These are phyloP conservation scores for Phalloptychus januarius DNA, from an alignment of 2,797 vertebrate species.

Conservation along the genomic window DNA sequence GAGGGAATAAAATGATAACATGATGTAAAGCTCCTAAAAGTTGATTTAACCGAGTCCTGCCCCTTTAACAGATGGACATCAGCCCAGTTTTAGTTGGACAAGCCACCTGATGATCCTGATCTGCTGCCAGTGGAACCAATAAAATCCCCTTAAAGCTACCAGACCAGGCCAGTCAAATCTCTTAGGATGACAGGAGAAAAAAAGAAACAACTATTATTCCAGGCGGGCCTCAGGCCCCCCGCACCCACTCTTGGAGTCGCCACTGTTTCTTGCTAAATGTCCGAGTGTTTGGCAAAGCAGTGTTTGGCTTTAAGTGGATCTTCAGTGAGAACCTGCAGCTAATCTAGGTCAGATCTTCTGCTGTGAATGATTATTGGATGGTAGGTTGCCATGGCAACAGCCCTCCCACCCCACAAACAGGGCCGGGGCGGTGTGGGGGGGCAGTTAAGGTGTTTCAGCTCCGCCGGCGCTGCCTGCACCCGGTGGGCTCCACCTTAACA, in stretches of 20 bases:
- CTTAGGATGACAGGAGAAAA: no score
- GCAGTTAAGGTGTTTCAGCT: conserved; percentile 66
- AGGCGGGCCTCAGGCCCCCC: no score
- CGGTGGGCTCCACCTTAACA: conserved; percentile 81
- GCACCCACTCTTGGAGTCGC: no score
- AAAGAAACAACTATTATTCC: no score
- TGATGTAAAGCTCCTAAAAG: no score
- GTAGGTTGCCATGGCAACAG: conserved; percentile 64
- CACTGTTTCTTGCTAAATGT: not conserved
- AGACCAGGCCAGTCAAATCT: no score
- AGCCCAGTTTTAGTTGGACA: not conserved
- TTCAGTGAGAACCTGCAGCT: not conserved
- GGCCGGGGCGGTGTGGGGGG: not conserved
- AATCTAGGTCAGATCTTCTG: conserved; percentile 2
- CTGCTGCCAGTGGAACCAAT: no score
- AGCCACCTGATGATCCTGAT: not conserved
- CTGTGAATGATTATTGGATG: conserved; percentile 39
- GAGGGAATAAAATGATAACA: no score
- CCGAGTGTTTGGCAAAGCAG: not conserved
- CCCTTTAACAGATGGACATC: not conserved
- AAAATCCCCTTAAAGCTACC: no score
- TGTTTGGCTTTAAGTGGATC: not conserved
- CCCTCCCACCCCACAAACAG: not conserved
- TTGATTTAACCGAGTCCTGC: no score
- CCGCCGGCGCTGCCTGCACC: conserved; percentile 5